Percentiles rank a stretch among this genome's conserved stretches.
Evolutionary conservation across 2,113 vertebrate genomes (phyloP).

Genomic region (Acinonyx jubatus): DNA sequence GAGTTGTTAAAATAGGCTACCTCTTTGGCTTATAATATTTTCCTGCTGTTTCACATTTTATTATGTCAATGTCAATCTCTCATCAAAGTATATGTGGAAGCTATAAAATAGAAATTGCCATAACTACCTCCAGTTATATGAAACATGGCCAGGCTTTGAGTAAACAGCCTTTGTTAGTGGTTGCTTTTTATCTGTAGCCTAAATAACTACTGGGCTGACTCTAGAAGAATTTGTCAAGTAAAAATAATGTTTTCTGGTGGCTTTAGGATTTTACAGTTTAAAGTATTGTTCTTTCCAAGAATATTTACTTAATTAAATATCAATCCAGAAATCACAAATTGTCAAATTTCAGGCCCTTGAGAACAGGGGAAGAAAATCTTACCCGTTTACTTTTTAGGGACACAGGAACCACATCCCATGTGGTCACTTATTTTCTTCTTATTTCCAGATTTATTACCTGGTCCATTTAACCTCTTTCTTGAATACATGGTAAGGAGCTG

Average conservation of each 20-base stretch:
- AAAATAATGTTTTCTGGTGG: neutral
- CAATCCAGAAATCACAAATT: neutral
- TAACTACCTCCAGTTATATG: neutral
- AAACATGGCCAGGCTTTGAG: neutral
- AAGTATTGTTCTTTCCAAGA: neutral
- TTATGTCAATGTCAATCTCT: conserved; percentile 53
- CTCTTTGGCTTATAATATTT: conserved; percentile 59
- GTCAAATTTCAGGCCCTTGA: neutral
- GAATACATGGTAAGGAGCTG: neutral
- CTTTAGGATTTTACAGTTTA: neutral
- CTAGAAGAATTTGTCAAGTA: neutral
- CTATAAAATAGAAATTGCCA: conserved; percentile 19
- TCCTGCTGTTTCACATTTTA: conserved; percentile 55
- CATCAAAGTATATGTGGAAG: conserved; percentile 24
- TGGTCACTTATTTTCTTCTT: neutral
- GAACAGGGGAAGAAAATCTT: neutral
- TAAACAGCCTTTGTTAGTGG: neutral
- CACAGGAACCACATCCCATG: neutral
- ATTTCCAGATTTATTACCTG: neutral
- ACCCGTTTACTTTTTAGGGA: neutral
- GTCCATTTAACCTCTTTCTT: neutral
- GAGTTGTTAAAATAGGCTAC: conserved; percentile 63
- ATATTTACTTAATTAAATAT: neutral
- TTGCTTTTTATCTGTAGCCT: conserved; percentile 9
- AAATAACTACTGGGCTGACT: neutral